Conservation (phyloP, 2,888 invertebrate species). For the Diarsia brunnea region DNA sequence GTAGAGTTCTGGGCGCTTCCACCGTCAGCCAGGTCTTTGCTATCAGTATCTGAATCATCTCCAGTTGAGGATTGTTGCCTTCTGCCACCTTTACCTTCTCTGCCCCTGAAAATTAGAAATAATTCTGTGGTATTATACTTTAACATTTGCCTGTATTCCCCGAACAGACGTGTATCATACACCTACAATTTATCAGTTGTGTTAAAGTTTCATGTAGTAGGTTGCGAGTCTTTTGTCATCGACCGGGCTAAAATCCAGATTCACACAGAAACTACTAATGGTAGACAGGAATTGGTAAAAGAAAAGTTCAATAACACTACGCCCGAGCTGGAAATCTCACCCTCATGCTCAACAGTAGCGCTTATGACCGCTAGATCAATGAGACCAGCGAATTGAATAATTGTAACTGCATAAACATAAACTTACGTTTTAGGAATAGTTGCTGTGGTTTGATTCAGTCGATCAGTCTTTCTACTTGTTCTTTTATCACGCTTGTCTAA, state of each 20-base stretch:
- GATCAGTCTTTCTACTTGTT: constrained; percentile 88
- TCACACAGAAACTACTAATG: background rate
- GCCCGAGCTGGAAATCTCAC: background rate
- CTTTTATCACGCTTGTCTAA: constrained; percentile 87
- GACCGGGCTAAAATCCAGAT: background rate
- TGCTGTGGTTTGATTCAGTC: constrained; percentile 88
- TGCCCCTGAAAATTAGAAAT: constrained; percentile 74
- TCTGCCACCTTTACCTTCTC: constrained; percentile 86
- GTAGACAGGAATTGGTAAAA: background rate
- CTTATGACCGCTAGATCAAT: background rate
- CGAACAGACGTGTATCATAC: background rate
- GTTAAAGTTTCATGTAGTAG: background rate
- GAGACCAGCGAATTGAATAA: background rate
- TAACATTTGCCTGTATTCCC: background rate
- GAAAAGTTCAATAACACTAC: background rate
- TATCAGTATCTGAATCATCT: constrained; percentile 75
- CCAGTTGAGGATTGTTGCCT: constrained; percentile 75
- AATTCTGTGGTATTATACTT: background rate
- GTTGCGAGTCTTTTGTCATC: too few relatives aligned
- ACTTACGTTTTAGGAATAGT: constrained; percentile 89
- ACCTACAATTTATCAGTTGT: background rate
- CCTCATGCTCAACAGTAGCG: background rate
- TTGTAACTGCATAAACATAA: background rate
- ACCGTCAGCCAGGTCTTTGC: constrained; percentile 69
- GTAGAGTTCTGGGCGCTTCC: constrained; percentile 77